Evolutionary conservation across 2,888 invertebrate species (phyloP).

Genomic region (Leucoma salicis): DNA sequence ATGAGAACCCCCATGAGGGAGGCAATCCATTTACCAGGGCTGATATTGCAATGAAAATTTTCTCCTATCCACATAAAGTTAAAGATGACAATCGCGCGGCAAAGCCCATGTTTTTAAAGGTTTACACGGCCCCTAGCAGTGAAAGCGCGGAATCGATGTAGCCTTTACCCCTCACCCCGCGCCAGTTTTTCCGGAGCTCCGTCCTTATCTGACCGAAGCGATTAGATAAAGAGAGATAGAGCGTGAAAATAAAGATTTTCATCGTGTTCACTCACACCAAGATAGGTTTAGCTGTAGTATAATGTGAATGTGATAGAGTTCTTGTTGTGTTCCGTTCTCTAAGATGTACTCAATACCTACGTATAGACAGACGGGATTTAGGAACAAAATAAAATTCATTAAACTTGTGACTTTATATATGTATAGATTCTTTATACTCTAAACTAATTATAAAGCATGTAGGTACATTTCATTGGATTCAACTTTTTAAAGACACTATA

Average conservation of each 20-base stretch:
- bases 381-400: constrained; percentile 69
- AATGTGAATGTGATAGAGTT: constrained; percentile 52
- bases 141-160: constrained; percentile 83
- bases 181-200: constrained; percentile 80
- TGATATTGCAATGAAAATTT: constrained; percentile 62
- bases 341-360: constrained; percentile 44
- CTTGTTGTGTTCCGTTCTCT: constrained; percentile 56
- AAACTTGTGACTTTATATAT: constrained; percentile 48
- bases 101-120: constrained; percentile 78
- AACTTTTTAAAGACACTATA: no score
- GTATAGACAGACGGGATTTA: constrained; percentile 58
- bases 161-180: constrained; percentile 80
- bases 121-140: constrained; percentile 82
- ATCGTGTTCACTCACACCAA: constrained; percentile 80
- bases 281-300: constrained; percentile 58
- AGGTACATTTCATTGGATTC: no score
- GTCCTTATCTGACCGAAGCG: constrained; percentile 80
- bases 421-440: background rate
- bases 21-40: constrained; percentile 79
- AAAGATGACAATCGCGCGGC: constrained; percentile 79
- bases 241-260: constrained; percentile 83
- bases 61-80: constrained; percentile 65
- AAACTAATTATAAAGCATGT: no score
- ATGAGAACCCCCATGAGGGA: constrained; percentile 81
- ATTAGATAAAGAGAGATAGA: constrained; percentile 83